Evolutionary conservation across 1,140 invertebrate species (phyloP), one percentile per base, ranked within the genome.

Genomic region (Drosophila paulistorum): DNA sequence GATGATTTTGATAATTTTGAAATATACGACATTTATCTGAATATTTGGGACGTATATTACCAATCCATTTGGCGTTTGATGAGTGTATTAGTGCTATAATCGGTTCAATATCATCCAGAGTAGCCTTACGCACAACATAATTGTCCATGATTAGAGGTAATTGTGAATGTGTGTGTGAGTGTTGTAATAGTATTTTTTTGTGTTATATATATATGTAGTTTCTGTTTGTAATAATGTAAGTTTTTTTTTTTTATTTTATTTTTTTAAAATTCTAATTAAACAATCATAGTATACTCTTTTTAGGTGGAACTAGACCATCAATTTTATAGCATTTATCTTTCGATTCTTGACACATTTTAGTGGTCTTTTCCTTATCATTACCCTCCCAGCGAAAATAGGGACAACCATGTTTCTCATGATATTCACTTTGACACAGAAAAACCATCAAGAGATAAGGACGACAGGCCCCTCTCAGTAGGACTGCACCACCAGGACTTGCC

Each of bases 381-480:
- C 77, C 71, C 48, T 65, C 64, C 86, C 86, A 90, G 7, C 69
- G 69, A 42, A 87, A 90, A n/a, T 90, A 90, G 30, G 86, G 86
- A n/a, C 86, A 90, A 10, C 62, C 63, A 26, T 86, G 37, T 37
- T 86, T 86, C 14, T 68, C 51, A 30, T 90, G 86, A 10, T 90
- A 90, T 0, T 90, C 79, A 33, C 67, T 48, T 30, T 71, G 45
- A 61, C 86, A 90, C 6, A 90, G 1, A 17, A 73, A 86, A 0
- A 90, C 72, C 57, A 86, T 68, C 30, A 80, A 3, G 0, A 87
- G 61, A n/a, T 73, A 90, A 7, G 86, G 86, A 23, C 87, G 74
- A 13, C 86, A 90, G 26, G 77, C 57, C 0, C 41, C 61, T 7
- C 63, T 80, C 6, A 90, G 54, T 2, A 90, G 3, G 0, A 37